These are phyloP conservation scores for Drosophila baimaii DNA, from an alignment of 1,140 invertebrate genomes.

Conservation along the genomic window DNA sequence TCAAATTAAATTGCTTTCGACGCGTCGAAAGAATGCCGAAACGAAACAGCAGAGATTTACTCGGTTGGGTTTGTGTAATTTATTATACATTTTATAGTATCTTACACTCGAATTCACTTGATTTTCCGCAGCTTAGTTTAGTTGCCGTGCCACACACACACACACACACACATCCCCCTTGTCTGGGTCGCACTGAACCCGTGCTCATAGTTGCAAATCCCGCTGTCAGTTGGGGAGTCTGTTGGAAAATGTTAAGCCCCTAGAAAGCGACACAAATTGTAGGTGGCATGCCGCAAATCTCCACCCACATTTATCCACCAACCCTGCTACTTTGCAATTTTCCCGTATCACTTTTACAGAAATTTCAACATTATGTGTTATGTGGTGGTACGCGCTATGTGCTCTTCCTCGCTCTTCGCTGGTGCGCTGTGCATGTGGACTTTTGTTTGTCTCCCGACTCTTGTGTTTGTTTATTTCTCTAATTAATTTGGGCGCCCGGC, in stretches of 20 bases:
- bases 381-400: background rate
- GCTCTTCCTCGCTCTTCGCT: no score
- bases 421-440: background rate
- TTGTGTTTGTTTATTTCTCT: conserved; percentile 44
- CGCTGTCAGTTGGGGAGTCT: conserved; percentile 42
- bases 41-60: conserved; percentile 37
- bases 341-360: conserved; percentile 34
- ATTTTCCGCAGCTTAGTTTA: conserved; percentile 33
- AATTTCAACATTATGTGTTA: conserved; percentile 19
- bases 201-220: conserved; percentile 37
- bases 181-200: background rate
- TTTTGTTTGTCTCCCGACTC: background rate
- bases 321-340: conserved; percentile 35
- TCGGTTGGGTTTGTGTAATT: conserved; percentile 24
- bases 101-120: conserved; percentile 49
- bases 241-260: conserved; percentile 48
- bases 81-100: conserved; percentile 44
- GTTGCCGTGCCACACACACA: background rate
- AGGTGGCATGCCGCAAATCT: conserved; percentile 46
- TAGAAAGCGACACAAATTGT: conserved; percentile 53
- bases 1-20: conserved; percentile 40
- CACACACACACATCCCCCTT: no score
- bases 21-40: conserved; percentile 38
- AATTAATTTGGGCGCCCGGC: conserved; percentile 58
- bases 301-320: conserved; percentile 16